Evolutionary conservation across 2,113 vertebrate species (phyloP).

Genomic region (Carettochelys insculpta): DNA sequence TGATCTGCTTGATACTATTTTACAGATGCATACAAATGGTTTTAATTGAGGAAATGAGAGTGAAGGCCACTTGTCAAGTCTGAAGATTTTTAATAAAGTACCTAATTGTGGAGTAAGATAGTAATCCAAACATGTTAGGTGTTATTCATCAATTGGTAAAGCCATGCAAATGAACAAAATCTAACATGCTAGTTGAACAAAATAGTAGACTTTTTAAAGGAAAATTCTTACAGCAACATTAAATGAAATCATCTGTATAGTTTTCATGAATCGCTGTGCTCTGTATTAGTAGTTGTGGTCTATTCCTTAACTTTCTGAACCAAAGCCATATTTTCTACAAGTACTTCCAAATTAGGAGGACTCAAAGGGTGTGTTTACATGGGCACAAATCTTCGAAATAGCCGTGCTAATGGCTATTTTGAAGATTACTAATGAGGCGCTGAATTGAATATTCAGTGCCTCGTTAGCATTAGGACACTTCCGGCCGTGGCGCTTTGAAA

Average conservation of each 20-base stretch:
- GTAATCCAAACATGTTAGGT: accelerated
- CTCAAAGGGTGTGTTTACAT: too few species aligned
- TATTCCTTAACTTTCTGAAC: not conserved
- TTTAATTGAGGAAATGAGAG: not conserved
- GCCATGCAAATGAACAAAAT: not conserved
- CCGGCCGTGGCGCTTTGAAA: too few species aligned
- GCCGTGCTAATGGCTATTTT: too few species aligned
- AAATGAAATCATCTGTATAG: not conserved
- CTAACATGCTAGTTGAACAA: not conserved
- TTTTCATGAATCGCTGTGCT: not conserved
- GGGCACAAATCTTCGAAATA: too few species aligned
- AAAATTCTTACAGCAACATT: not conserved
- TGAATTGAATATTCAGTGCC: too few species aligned
- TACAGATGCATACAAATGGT: not conserved
- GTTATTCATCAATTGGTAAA: not conserved
- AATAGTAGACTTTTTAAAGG: not conserved
- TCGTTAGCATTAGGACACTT: too few species aligned
- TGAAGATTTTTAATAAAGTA: not conserved
- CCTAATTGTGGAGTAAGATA: not conserved
- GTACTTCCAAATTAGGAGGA: constrained; percentile 1
- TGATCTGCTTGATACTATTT: not conserved
- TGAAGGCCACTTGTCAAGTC: not conserved
- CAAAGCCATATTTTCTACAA: not conserved
- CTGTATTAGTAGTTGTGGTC: not conserved
- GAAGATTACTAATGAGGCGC: too few species aligned